Conservation (phyloP, 2,797 vertebrate species). For the Fistularia tabacaria region DNA sequence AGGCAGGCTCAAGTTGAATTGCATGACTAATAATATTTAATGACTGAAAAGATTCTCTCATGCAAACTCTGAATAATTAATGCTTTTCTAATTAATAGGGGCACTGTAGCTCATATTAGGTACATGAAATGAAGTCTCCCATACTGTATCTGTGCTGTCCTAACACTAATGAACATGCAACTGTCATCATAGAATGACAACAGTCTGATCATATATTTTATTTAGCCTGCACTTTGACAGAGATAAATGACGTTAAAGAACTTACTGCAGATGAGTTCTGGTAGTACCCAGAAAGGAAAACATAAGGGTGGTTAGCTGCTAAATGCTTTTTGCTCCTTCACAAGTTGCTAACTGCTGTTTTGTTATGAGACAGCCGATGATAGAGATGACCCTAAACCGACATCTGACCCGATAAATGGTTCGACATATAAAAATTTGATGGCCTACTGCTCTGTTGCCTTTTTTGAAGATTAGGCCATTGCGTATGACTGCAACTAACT, state of each 20-base stretch:
- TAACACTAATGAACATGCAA: conserved; percentile 24
- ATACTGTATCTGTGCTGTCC: conserved; percentile 8
- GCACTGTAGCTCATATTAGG: conserved; percentile 18
- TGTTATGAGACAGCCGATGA: too few relatives aligned
- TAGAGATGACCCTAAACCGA: too few relatives aligned
- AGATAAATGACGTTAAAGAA: conserved; percentile 2
- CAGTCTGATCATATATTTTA: background rate
- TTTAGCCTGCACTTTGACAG: conserved; percentile 3
- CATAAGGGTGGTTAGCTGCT: background rate
- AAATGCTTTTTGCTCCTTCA: background rate
- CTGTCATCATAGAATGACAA: conserved; percentile 5
- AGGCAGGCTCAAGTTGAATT: conserved; percentile 54
- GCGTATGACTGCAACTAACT: too few relatives aligned
- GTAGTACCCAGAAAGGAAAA: background rate
- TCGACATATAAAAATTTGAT: too few relatives aligned
- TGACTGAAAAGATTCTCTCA: conserved; percentile 59
- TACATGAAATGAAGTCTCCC: conserved; percentile 12
- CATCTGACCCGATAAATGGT: too few relatives aligned
- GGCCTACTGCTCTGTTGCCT: too few relatives aligned
- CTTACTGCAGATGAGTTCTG: background rate
- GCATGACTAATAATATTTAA: conserved; percentile 69
- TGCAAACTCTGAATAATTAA: conserved; percentile 55
- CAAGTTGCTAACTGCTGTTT: too few relatives aligned
- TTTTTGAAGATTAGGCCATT: too few relatives aligned
- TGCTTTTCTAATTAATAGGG: conserved; percentile 52